These are phyloP conservation scores for Heliconius erato DNA, from an alignment of 2,888 invertebrate species.

Conservation along the genomic window DNA sequence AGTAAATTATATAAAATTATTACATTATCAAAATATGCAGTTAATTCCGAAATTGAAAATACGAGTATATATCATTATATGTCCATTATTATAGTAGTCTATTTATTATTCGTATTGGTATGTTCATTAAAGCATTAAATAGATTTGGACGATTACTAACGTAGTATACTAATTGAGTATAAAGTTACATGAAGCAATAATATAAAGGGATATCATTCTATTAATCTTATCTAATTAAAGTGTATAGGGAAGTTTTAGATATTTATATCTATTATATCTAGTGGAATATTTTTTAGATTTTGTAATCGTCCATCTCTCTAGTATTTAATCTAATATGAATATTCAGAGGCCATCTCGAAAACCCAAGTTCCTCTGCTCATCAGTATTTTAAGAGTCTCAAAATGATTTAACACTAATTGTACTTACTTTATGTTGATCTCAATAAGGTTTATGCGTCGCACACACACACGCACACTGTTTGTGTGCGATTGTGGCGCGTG, in stretches of 20 bases:
- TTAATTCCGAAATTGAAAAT: slow-evolving; percentile 9
- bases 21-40: slow-evolving; percentile 15
- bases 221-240: background rate
- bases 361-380: slow-evolving; percentile 49
- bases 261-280: background rate
- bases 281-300: background rate
- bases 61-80: slow-evolving; percentile 4
- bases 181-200: background rate
- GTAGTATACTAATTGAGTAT: background rate
- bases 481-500: slow-evolving; percentile 18
- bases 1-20: slow-evolving; percentile 9
- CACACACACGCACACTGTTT: too few relatives aligned
- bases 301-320: slow-evolving; percentile 16
- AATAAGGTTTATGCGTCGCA: slow-evolving; percentile 25
- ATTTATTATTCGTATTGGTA: slow-evolving; percentile 1
- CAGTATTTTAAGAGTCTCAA: slow-evolving; percentile 51
- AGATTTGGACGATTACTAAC: slow-evolving; percentile 15
- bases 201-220: background rate
- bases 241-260: background rate
- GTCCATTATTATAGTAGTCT: slow-evolving; percentile 19
- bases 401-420: slow-evolving; percentile 36
- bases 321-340: slow-evolving; percentile 9
- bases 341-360: slow-evolving; percentile 36
- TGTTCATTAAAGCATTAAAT: slow-evolving; percentile 7
- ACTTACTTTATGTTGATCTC: slow-evolving; percentile 43